Evolutionary conservation across 2,888 invertebrate genomes (phyloP), one percentile per base, ranked within the genome.

Genomic region (Sminthurides aquaticus): DNA sequence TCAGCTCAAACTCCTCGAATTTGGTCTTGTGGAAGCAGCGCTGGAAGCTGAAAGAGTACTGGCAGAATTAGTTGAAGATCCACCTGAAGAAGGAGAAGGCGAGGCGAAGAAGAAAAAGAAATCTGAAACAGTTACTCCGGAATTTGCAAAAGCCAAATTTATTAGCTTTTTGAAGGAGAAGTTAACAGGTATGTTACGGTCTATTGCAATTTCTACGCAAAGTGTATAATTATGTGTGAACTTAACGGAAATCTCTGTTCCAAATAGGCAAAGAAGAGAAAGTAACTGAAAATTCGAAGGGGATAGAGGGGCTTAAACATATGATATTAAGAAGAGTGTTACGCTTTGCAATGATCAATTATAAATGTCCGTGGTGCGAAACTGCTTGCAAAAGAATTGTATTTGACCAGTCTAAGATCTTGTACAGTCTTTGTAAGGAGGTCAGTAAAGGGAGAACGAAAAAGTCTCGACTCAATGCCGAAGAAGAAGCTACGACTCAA

Each of bases 1-100:
- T 20, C 89, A 91, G 75, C 78, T 90, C 60, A 80, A 83, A 66
- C 81, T 93, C 2, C 79, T 94, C 2, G 85, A 90, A 74, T 83
- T 84, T 1, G 92, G 93, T 0, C 84, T 85, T 76, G 80, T 89
- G 0, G 85, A 85, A 26, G 86, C 88, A 71, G 86, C 91, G 0
- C 82, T 87, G 65, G 87, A 87, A 66, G 79, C 89, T 27, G 85
- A 87, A 60, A 59, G 27, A 55, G 25, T 76, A 76, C 77, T 83
- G 83, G 60, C 69, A 0, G 67, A 68, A 15, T 28, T 70, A 5
- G 49, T 68, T 8, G 48, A 49, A 18, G 56, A 61, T 28, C 63
- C 69, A 5, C 34, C 67, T 8, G 48, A 49, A 20, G 56, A 59
- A 34, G 65, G 69, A 18, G 60, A 48, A 1, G 65, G 56, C 15